Evolutionary conservation across 64 coral and sea anemone species (phyloP).

Genomic region (Montipora sp.): DNA sequence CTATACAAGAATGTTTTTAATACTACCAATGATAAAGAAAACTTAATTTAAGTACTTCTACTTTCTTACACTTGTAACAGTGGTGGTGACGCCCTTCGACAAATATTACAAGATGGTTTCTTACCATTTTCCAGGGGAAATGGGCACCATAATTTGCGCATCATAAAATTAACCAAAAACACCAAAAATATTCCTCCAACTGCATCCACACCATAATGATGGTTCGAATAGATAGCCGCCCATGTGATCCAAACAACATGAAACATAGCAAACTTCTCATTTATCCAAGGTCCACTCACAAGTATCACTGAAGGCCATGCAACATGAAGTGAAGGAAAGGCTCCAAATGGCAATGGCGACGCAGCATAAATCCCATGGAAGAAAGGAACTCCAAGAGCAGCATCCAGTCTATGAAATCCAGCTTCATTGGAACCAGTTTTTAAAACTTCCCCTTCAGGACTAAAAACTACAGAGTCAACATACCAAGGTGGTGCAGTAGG

Average conservation of each 20-base stretch:
- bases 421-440: slow-evolving; percentile 95
- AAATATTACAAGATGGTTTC: slow-evolving; percentile 26
- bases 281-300: slow-evolving; percentile 98
- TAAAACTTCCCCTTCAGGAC: slow-evolving; percentile 80
- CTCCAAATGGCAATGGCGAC: slow-evolving; percentile 96
- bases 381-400: slow-evolving; percentile 87
- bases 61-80: slow-evolving; percentile 29
- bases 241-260: slow-evolving; percentile 99
- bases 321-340: slow-evolving; percentile 97
- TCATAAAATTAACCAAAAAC: slow-evolving; percentile 96
- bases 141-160: slow-evolving; percentile 96
- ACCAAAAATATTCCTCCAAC: slow-evolving; percentile 93
- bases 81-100: slow-evolving; percentile 31
- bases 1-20: too few species aligned
- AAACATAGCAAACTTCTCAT: slow-evolving; percentile 98
- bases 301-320: slow-evolving; percentile 95
- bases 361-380: slow-evolving; percentile 96
- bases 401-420: slow-evolving; percentile 97
- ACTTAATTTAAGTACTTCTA: background rate
- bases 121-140: slow-evolving; percentile 67
- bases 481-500: slow-evolving; percentile 98
- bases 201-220: slow-evolving; percentile 99
- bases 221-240: slow-evolving; percentile 99
- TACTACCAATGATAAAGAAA: too few species aligned
- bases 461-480: slow-evolving; percentile 95